Evolutionary conservation across 2,797 vertebrate species (phyloP).

Genomic region (Myripristis murdjan): DNA sequence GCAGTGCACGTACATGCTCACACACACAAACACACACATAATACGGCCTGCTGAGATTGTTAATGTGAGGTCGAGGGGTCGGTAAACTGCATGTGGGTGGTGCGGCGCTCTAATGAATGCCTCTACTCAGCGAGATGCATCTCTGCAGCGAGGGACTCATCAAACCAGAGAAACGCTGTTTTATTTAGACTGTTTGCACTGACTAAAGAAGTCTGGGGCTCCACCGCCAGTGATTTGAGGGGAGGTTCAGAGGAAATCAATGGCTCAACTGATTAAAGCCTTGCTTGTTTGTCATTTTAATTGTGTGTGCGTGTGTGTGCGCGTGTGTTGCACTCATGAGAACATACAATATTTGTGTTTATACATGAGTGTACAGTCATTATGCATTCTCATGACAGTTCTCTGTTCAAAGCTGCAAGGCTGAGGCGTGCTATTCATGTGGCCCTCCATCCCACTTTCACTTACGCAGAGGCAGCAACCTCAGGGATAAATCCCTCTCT

Average conservation of each 20-base stretch:
- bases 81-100: slow-evolving; percentile 82
- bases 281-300: slow-evolving; percentile 46
- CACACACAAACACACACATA: slow-evolving; percentile 34
- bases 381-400: slow-evolving; percentile 28
- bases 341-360: slow-evolving; percentile 35
- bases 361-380: slow-evolving; percentile 16
- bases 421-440: slow-evolving; percentile 61
- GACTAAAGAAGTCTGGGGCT: slow-evolving; percentile 42
- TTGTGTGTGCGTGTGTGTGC: slow-evolving; percentile 15
- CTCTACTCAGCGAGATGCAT: slow-evolving; percentile 76
- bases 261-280: slow-evolving; percentile 68
- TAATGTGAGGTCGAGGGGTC: slow-evolving; percentile 76
- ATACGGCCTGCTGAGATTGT: slow-evolving; percentile 67
- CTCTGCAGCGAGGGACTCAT: slow-evolving; percentile 64
- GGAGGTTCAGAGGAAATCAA: slow-evolving; percentile 52
- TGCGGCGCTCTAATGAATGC: slow-evolving; percentile 78
- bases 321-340: slow-evolving; percentile 14
- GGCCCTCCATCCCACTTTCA: slow-evolving; percentile 58
- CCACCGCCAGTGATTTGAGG: slow-evolving; percentile 49
- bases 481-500: slow-evolving; percentile 72
- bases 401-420: slow-evolving; percentile 41
- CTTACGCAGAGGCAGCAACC: slow-evolving; percentile 71
- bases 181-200: slow-evolving; percentile 74
- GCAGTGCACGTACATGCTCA: slow-evolving; percentile 20
- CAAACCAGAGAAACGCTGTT: slow-evolving; percentile 68